Percentiles rank a stretch among this genome's conserved stretches.
These are phyloP conservation scores for Bombus impatiens DNA, from an alignment of 1,140 invertebrate species.

Conservation along the genomic window DNA sequence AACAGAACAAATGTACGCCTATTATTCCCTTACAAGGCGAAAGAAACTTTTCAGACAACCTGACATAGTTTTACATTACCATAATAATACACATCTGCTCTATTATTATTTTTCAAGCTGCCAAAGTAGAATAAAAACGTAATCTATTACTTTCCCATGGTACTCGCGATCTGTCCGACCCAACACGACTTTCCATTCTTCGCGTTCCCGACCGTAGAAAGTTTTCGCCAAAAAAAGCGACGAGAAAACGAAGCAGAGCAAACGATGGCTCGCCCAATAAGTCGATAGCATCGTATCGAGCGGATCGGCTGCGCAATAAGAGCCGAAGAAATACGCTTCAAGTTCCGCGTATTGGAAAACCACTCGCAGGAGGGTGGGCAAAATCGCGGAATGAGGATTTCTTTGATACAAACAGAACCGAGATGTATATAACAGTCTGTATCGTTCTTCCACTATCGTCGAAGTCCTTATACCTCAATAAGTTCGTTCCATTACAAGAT, in stretches of 20 bases:
- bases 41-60: too few relatives aligned
- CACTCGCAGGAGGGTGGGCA: background rate
- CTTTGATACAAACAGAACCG: background rate
- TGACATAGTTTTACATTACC: too few relatives aligned
- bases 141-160: background rate
- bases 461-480: slow-evolving; percentile 19
- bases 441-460: slow-evolving; percentile 14
- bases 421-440: slow-evolving; percentile 8
- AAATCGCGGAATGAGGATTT: slow-evolving; percentile 20
- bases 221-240: background rate
- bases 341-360: slow-evolving; percentile 43
- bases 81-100: too few relatives aligned
- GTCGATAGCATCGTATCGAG: slow-evolving; percentile 14
- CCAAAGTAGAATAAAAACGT: background rate
- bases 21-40: too few relatives aligned
- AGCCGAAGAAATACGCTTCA: background rate
- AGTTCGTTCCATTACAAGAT: slow-evolving; percentile 6
- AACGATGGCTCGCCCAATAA: background rate
- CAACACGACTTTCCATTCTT: background rate
- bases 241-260: background rate
- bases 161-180: background rate
- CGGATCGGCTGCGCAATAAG: slow-evolving; percentile 36
- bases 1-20: too few relatives aligned
- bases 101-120: too few relatives aligned
- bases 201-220: background rate